These are phyloP conservation scores for Acrocephalus arundinaceus DNA, from an alignment of 2,113 vertebrate genomes.

Conservation along the genomic window DNA sequence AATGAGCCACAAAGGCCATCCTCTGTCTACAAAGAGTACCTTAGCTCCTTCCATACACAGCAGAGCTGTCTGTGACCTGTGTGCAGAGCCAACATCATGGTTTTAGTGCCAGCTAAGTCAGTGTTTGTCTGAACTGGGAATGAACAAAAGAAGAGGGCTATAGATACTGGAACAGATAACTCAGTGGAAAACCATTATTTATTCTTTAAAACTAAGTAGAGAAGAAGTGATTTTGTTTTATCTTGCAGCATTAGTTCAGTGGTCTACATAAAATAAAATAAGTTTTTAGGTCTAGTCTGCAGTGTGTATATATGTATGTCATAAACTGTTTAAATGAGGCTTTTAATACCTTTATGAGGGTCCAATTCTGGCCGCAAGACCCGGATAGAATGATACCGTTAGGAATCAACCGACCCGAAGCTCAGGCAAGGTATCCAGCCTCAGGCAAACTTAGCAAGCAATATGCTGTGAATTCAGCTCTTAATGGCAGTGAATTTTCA, in stretches of 20 bases:
- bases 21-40: not conserved
- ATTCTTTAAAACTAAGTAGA: not conserved
- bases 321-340: not conserved
- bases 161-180: not conserved
- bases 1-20: not conserved
- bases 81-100: not conserved
- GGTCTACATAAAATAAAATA: not conserved
- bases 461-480: too few relatives aligned
- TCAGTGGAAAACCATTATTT: not conserved
- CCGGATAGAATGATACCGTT: too few relatives aligned
- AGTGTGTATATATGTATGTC: fast-evolving
- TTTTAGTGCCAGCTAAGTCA: not conserved
- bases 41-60: not conserved
- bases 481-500: too few relatives aligned
- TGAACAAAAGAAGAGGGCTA: not conserved
- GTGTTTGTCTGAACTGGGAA: not conserved
- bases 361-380: too few relatives aligned
- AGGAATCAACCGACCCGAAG: too few relatives aligned
- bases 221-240: not conserved
- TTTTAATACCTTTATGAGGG: too few relatives aligned
- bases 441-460: too few relatives aligned
- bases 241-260: not conserved
- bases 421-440: too few relatives aligned
- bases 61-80: not conserved
- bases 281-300: not conserved